Percentiles rank a stretch among this genome's conserved stretches.
Conservation (phyloP, 2,113 vertebrate genomes). For the Trematomus loennbergii region DNA sequence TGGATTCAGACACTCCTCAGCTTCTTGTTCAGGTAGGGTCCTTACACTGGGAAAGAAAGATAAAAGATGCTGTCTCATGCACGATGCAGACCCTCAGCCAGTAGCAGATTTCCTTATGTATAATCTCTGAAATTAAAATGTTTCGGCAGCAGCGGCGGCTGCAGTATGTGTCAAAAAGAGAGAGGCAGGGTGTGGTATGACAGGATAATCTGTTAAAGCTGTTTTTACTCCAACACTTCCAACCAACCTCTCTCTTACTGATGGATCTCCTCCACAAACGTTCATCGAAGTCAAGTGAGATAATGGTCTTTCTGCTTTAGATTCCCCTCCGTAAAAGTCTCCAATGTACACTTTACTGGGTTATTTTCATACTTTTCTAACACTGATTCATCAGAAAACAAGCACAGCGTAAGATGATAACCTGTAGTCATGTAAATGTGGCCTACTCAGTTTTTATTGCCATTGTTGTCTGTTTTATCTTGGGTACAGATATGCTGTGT, state of each 20-base stretch:
- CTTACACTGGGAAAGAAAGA: slow-evolving; percentile 7
- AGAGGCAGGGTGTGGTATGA: slow-evolving; percentile 22
- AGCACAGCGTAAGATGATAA: slow-evolving; percentile 52
- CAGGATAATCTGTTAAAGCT: slow-evolving; percentile 20
- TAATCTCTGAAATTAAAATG: slow-evolving; percentile 44
- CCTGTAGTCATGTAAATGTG: slow-evolving; percentile 73
- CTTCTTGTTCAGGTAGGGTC: not conserved
- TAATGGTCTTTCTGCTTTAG: slow-evolving; percentile 2
- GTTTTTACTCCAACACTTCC: slow-evolving; percentile 15
- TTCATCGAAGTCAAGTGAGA: not conserved
- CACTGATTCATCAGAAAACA: slow-evolving; percentile 71
- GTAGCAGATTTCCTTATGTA: slow-evolving; percentile 52
- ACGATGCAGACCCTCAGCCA: slow-evolving; percentile 23
- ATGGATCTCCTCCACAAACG: slow-evolving; percentile 14
- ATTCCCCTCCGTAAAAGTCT: slow-evolving; percentile 12
- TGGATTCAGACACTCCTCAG: slow-evolving; percentile 14
- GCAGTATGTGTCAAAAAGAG: slow-evolving; percentile 6
- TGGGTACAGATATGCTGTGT: not conserved
- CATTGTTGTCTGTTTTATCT: not conserved
- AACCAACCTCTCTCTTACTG: not conserved
- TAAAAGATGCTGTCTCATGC: slow-evolving; percentile 61
- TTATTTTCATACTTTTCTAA: slow-evolving; percentile 70
- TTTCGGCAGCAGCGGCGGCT: slow-evolving; percentile 9
- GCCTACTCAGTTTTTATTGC: not conserved
- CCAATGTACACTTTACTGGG: slow-evolving; percentile 75